Conservation (phyloP, 1,140 invertebrate species). For the Dendroctonus valens region DNA sequence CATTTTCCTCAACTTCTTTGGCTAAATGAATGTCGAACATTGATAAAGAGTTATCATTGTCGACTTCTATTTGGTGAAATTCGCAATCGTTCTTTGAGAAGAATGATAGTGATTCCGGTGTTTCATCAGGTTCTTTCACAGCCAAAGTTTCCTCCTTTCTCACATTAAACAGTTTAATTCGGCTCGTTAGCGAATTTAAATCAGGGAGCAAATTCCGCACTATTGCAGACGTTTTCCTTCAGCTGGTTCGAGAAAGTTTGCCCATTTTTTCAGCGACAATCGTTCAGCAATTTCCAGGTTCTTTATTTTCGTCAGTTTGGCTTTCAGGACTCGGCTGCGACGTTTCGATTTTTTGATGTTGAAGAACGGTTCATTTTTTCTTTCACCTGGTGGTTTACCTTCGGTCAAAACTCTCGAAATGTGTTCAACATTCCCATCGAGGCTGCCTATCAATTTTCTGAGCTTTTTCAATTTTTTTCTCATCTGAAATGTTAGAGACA, state of each 20-base stretch:
- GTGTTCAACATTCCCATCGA: not conserved
- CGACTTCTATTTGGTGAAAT: not conserved
- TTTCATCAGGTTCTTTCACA: no score
- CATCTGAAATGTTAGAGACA: conserved; percentile 16
- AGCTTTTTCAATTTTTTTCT: conserved; percentile 34
- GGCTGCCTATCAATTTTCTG: conserved; percentile 8
- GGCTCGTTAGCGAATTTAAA: conserved; percentile 3
- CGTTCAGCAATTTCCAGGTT: conserved; percentile 34
- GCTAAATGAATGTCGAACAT: conserved; percentile 11
- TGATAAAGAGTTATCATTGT: not conserved
- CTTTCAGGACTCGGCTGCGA: conserved; percentile 37
- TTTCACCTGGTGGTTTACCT: not conserved
- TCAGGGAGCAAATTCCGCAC: conserved; percentile 9
- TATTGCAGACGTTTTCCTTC: no score
- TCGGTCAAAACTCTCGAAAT: not conserved
- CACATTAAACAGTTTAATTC: conserved; percentile 10
- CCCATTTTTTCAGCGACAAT: conserved; percentile 9
- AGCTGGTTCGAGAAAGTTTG: no score
- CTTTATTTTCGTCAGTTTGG: conserved; percentile 38
- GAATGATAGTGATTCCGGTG: no score
- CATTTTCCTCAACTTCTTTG: conserved; percentile 17
- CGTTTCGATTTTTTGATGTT: conserved; percentile 36
- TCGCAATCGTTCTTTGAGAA: no score
- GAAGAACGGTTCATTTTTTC: conserved; percentile 20
- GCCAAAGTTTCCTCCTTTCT: conserved; percentile 1